A percentile compares a stretch with the other conserved stretches of the same genome.
phyloP scores from a whole-genome alignment of 2,888 invertebrate genomes.

The Spatulosminthurus flaviceps region DNA sequence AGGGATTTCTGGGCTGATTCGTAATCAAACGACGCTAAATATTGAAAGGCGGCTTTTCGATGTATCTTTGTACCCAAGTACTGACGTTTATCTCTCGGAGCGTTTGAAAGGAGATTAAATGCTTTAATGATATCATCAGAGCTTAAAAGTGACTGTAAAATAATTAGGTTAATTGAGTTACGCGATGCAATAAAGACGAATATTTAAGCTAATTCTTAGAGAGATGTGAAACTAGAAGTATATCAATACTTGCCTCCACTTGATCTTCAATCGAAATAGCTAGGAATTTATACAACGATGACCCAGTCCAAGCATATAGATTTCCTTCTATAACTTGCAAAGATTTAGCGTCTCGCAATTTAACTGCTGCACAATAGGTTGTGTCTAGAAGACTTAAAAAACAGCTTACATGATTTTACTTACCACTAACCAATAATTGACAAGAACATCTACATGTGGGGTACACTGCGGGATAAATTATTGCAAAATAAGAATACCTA shows the following conservation, averaged over 20 bases:
- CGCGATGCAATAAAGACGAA: too few species aligned
- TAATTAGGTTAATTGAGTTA: too few species aligned
- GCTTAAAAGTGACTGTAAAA: constrained; percentile 55
- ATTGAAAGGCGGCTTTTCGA: constrained; percentile 69
- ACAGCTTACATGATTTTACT: constrained; percentile 4
- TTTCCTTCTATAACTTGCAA: constrained; percentile 69
- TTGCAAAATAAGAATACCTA: constrained; percentile 58
- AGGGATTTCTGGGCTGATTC: constrained; percentile 67
- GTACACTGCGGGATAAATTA: too few species aligned
- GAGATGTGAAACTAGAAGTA: too few species aligned
- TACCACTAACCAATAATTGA: neutral
- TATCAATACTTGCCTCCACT: constrained; percentile 65
- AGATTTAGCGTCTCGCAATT: constrained; percentile 68
- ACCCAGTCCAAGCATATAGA: constrained; percentile 67
- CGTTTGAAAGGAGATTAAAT: constrained; percentile 67
- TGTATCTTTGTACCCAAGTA: constrained; percentile 64
- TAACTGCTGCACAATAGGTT: constrained; percentile 69
- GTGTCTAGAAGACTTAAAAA: constrained; percentile 66
- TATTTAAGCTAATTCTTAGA: too few species aligned
- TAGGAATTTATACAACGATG: constrained; percentile 67
- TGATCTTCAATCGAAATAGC: constrained; percentile 70
- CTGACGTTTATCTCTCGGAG: constrained; percentile 54
- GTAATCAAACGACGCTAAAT: constrained; percentile 68
- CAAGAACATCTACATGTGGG: too few species aligned
- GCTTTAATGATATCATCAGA: constrained; percentile 68